phyloP scores from a whole-genome alignment of 2,797 vertebrate genomes.

The Crax fasciolata region DNA sequence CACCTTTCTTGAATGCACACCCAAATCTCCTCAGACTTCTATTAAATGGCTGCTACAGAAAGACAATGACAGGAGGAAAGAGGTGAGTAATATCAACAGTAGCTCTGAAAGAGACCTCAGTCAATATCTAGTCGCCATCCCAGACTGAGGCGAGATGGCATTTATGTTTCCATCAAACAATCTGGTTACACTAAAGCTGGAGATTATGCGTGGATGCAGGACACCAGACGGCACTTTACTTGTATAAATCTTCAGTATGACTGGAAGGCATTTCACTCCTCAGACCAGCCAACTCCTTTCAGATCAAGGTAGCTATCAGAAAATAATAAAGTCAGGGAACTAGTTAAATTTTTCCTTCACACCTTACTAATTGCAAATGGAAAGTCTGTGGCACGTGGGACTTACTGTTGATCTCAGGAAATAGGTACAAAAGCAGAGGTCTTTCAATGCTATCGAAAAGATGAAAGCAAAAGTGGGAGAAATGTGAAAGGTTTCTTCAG shows the following conservation, averaged over 20 bases:
- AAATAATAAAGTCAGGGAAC: conserved; percentile 12
- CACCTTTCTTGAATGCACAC: conserved; percentile 95
- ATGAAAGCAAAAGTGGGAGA: conserved; percentile 38
- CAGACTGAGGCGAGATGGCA: accelerated
- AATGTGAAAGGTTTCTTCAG: conserved; percentile 39
- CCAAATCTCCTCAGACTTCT: conserved; percentile 95
- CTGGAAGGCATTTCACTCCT: background rate
- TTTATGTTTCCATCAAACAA: background rate
- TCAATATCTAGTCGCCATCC: background rate
- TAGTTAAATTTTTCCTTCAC: conserved; percentile 14
- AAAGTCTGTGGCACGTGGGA: background rate
- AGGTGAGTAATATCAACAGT: conserved; percentile 84
- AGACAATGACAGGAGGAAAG: conserved; percentile 97
- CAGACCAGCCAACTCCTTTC: background rate
- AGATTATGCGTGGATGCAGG: background rate
- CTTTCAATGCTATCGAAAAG: conserved; percentile 51
- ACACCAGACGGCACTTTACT: background rate
- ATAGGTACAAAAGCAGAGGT: conserved; percentile 32
- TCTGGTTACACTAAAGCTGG: background rate
- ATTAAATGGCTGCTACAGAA: conserved; percentile 96
- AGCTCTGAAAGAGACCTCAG: background rate
- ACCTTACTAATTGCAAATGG: background rate
- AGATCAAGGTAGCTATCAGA: background rate
- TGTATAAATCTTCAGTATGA: background rate
- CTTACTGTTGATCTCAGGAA: background rate